A percentile compares a stretch with the other conserved stretches of the same genome.
phyloP scores from a whole-genome alignment of 2,797 vertebrate genomes.

The Clarias platycephalus region DNA sequence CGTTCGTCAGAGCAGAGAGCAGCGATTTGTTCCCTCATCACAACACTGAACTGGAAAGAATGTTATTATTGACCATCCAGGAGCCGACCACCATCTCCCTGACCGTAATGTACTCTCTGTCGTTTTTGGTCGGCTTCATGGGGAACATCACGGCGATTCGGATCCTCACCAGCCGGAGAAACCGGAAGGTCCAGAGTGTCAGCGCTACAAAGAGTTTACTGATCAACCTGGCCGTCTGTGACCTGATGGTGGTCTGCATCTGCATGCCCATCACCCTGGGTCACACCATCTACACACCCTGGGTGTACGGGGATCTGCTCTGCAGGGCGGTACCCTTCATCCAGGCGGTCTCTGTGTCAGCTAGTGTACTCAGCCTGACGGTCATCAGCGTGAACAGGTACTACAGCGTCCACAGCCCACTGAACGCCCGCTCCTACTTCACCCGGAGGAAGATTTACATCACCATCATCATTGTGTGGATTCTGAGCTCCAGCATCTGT shows the following conservation, averaged over 20 bases:
- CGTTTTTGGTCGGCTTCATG: constrained; percentile 81
- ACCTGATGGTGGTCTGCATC: constrained; percentile 89
- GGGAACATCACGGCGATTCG: constrained; percentile 88
- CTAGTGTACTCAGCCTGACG: constrained; percentile 86
- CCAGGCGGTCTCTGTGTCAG: constrained; percentile 86
- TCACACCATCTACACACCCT: constrained; percentile 86
- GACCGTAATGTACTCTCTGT: constrained; percentile 79
- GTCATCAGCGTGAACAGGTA: constrained; percentile 90
- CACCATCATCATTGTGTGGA: constrained; percentile 84
- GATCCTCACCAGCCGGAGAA: constrained; percentile 80
- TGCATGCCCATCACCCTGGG: constrained; percentile 91
- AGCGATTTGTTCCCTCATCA: constrained; percentile 57
- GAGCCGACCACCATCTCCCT: constrained; percentile 83
- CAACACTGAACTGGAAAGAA: constrained; percentile 75
- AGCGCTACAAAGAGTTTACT: constrained; percentile 85
- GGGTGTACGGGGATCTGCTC: constrained; percentile 89
- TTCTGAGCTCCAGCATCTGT: constrained; percentile 82
- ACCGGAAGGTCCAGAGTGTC: constrained; percentile 72
- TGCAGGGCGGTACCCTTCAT: constrained; percentile 88
- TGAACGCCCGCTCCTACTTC: constrained; percentile 85
- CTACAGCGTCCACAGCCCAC: constrained; percentile 85
- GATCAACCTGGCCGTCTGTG: constrained; percentile 87
- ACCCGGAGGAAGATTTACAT: constrained; percentile 80
- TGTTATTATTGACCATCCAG: constrained; percentile 80
- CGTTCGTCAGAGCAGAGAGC: constrained; percentile 55